phyloP scores from a whole-genome alignment of 1,140 invertebrate genomes.

The Anoplolepis gracilipes region DNA sequence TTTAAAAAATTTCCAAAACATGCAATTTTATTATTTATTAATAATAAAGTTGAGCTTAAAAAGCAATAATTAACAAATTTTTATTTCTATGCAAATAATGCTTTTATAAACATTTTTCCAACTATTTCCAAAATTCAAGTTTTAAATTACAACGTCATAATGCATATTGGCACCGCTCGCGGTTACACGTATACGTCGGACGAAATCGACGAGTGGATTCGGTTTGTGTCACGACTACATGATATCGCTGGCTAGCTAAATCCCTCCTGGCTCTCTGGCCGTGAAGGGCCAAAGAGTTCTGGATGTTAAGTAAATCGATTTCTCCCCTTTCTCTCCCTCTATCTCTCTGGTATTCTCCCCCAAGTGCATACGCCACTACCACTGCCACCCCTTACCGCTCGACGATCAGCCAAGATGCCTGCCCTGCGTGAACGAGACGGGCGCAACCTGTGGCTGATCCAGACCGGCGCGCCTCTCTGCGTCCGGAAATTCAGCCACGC shows the following conservation, averaged over 20 bases:
- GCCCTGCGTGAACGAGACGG: slow-evolving; percentile 77
- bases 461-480: slow-evolving; percentile 82
- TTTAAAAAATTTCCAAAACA: neutral
- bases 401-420: slow-evolving; percentile 73
- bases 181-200: neutral
- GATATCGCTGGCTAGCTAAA: slow-evolving; percentile 21
- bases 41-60: neutral
- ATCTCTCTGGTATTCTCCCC: slow-evolving; percentile 61
- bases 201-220: neutral
- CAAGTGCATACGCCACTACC: slow-evolving; percentile 16
- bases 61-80: neutral
- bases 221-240: neutral
- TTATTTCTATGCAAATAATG: neutral
- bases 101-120: neutral
- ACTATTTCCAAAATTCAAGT: neutral
- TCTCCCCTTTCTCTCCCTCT: slow-evolving; percentile 71
- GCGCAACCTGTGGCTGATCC: slow-evolving; percentile 86
- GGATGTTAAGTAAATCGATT: slow-evolving; percentile 73
- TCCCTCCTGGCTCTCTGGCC: neutral
- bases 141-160: neutral
- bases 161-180: neutral
- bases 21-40: neutral
- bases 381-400: neutral
- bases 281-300: slow-evolving; percentile 32
- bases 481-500: slow-evolving; percentile 79